phyloP scores from a whole-genome alignment of 2,888 invertebrate species.

The Dorcus hopei region DNA sequence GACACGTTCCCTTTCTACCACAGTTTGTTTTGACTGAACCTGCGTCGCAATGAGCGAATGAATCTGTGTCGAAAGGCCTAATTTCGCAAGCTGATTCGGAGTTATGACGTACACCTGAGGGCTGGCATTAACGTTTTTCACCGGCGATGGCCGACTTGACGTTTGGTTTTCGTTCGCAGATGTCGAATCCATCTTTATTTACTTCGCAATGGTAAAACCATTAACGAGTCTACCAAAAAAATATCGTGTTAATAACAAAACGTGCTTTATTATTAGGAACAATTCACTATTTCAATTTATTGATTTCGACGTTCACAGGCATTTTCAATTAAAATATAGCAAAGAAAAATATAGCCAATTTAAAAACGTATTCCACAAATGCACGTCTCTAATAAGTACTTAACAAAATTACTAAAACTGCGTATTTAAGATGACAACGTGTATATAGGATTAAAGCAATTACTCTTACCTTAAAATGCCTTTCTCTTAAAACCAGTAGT shows the following conservation, averaged over 20 bases:
- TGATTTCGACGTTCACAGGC: too few relatives aligned
- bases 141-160: not conserved
- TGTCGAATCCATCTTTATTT: not conserved
- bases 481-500: too few relatives aligned
- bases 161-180: not conserved
- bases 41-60: not conserved
- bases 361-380: too few relatives aligned
- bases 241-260: not conserved
- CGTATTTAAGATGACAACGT: too few relatives aligned
- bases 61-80: constrained; percentile 9
- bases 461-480: too few relatives aligned
- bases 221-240: not conserved
- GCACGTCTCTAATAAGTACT: too few relatives aligned
- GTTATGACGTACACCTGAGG: constrained; percentile 19
- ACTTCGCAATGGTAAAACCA: not conserved
- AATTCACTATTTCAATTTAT: too few relatives aligned
- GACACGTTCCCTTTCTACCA: not conserved
- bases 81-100: constrained; percentile 19
- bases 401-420: too few relatives aligned
- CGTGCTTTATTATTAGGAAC: too few relatives aligned
- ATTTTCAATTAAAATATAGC: too few relatives aligned
- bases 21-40: not conserved
- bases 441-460: too few relatives aligned
- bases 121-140: not conserved
- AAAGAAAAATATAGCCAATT: too few relatives aligned